These are phyloP conservation scores for Aplysina aerophoba DNA, from an alignment of 37 sponge, comb jelly and placozoan species.

Conservation along the genomic window DNA sequence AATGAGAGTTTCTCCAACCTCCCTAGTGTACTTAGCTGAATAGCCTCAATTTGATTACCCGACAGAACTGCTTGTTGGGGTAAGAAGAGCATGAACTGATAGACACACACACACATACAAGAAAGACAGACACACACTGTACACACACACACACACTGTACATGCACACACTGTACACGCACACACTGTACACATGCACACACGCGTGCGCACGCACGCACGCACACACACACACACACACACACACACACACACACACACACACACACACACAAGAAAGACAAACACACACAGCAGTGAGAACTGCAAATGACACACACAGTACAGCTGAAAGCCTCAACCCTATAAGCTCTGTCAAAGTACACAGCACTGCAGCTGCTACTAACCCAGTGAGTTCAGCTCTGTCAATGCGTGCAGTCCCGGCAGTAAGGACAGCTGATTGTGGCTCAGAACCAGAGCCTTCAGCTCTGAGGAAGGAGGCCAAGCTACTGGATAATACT, in stretches of 20 bases:
- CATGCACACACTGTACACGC: too few species aligned
- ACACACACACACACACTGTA: too few species aligned
- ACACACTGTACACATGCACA: neutral
- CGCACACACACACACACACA: too few species aligned
- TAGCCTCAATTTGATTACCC: conserved; percentile 40
- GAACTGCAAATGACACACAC: too few species aligned
- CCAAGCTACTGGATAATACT: too few species aligned
- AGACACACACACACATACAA: too few species aligned
- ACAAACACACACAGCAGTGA: neutral
- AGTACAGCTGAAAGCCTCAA: too few species aligned
- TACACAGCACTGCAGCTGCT: too few species aligned
- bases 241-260: too few species aligned
- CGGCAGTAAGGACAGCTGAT: conserved; percentile 23
- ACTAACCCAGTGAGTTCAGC: conserved; percentile 42
- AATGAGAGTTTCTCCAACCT: conserved; percentile 47
- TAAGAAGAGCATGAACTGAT: too few species aligned
- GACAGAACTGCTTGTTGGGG: conserved; percentile 64
- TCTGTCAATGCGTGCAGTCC: conserved; percentile 18
- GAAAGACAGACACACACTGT: too few species aligned
- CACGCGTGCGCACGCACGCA: neutral
- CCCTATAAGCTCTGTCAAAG: neutral
- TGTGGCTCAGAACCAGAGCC: conserved; percentile 48
- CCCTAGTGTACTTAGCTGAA: conserved; percentile 14
- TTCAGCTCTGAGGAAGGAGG: conserved; percentile 29
- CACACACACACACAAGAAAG: neutral